A percentile compares a stretch with the other conserved stretches of the same genome.
These are phyloP conservation scores for Lordiphosa andalusiaca DNA, from an alignment of 2,888 invertebrate species.

Conservation along the genomic window DNA sequence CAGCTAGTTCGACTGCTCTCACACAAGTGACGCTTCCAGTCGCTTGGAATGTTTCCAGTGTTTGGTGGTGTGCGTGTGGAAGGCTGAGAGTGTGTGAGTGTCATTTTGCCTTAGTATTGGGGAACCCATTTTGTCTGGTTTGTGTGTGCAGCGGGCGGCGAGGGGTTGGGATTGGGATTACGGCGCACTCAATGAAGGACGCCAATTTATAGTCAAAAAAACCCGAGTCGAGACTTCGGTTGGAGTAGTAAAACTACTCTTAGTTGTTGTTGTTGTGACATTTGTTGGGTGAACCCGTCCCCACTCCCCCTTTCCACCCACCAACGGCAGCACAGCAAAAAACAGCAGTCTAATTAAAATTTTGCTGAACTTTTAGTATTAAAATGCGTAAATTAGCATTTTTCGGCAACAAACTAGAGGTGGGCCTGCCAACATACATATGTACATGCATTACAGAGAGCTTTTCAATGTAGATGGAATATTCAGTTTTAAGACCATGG, in stretches of 20 bases:
- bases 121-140: slow-evolving; percentile 58
- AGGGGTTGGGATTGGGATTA: slow-evolving; percentile 3
- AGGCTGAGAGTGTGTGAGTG: slow-evolving; percentile 40
- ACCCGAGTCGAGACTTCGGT: slow-evolving; percentile 22
- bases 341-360: slow-evolving; percentile 67
- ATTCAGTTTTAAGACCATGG: too few species aligned
- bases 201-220: slow-evolving; percentile 77
- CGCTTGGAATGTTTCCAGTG: slow-evolving; percentile 50
- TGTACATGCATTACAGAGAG: background rate
- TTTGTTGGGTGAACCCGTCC: slow-evolving; percentile 21
- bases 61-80: slow-evolving; percentile 45
- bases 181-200: slow-evolving; percentile 77
- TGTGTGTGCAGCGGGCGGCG: slow-evolving; percentile 24
- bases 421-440: too few species aligned
- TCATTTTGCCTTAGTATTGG: slow-evolving; percentile 26
- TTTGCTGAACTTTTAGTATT: slow-evolving; percentile 41
- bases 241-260: slow-evolving; percentile 41
- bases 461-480: too few species aligned
- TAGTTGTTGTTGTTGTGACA: slow-evolving; percentile 25
- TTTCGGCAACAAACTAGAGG: background rate
- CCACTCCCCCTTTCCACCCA: background rate
- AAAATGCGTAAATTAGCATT: slow-evolving; percentile 57
- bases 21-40: slow-evolving; percentile 49
- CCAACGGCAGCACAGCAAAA: slow-evolving; percentile 14
- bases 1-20: slow-evolving; percentile 31